Conservation (phyloP, 2,113 vertebrate species). For the Meles meles region DNA sequence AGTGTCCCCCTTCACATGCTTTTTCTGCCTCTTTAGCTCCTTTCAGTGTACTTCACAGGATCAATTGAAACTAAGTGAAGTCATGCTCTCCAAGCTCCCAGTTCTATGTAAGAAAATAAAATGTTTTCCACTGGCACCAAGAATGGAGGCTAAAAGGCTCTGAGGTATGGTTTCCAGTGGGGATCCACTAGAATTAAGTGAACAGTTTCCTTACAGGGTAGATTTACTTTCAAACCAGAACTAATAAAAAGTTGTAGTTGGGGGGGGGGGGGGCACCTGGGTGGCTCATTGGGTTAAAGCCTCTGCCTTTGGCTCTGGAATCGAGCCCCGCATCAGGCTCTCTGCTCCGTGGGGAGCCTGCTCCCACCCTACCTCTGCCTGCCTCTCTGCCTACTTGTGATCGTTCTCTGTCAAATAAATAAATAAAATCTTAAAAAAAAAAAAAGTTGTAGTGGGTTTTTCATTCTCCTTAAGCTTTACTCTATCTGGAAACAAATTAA, state of each 20-base stretch:
- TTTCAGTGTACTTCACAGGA: neutral
- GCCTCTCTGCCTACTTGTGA: too few relatives aligned
- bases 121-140: neutral
- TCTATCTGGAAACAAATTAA: neutral
- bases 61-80: neutral
- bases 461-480: neutral
- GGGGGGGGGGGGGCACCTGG: too few relatives aligned
- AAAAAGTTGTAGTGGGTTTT: neutral
- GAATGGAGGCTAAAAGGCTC: neutral
- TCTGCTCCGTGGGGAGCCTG: too few relatives aligned
- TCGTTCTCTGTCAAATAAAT: too few relatives aligned
- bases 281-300: too few relatives aligned
- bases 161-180: neutral
- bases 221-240: neutral
- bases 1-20: neutral
- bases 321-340: too few relatives aligned
- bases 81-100: neutral
- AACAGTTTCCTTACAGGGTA: neutral
- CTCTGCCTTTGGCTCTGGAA: too few relatives aligned
- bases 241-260: neutral
- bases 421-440: neutral
- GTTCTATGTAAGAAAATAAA: neutral
- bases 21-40: neutral
- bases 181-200: neutral
- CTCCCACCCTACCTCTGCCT: too few relatives aligned